Percentiles rank a stretch among this genome's conserved stretches.
Conservation (phyloP, 2,113 vertebrate species). For the Notothenia rossii region DNA sequence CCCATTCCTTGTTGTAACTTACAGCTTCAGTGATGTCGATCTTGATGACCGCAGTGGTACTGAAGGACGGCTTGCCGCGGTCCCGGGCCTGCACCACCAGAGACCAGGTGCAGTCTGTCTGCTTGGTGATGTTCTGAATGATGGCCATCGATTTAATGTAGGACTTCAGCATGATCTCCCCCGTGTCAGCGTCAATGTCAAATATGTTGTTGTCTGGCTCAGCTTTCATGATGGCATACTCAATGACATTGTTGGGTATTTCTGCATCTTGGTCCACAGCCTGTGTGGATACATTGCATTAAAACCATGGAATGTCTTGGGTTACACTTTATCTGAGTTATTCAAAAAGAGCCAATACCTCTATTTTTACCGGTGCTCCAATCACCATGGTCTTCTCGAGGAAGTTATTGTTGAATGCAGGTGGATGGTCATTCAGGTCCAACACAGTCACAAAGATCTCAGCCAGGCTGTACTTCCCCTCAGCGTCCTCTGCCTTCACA, state of each 20-base stretch:
- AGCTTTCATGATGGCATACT: constrained; percentile 96
- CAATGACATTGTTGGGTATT: constrained; percentile 96
- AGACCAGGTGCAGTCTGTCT: constrained; percentile 92
- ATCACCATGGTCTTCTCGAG: constrained; percentile 96
- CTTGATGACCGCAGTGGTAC: constrained; percentile 93
- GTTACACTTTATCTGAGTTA: background rate
- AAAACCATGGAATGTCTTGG: background rate
- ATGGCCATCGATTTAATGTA: constrained; percentile 95
- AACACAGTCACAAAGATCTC: constrained; percentile 94
- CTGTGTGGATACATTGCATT: constrained; percentile 69
- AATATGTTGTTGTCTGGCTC: constrained; percentile 95
- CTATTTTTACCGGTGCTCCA: constrained; percentile 92
- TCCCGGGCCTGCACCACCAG: constrained; percentile 96
- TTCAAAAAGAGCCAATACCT: constrained; percentile 79
- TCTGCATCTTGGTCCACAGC: constrained; percentile 95
- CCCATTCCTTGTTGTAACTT: constrained; percentile 61
- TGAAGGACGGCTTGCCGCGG: constrained; percentile 93
- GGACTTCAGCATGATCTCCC: constrained; percentile 94
- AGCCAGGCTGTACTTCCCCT: constrained; percentile 93
- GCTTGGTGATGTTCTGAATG: constrained; percentile 92
- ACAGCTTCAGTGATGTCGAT: constrained; percentile 97
- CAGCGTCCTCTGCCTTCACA: constrained; percentile 94
- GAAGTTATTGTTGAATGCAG: constrained; percentile 92
- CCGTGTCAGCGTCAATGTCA: constrained; percentile 91
- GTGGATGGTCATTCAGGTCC: constrained; percentile 95